Percentiles rank a stretch among this genome's conserved stretches.
phyloP scores from a whole-genome alignment of 2,797 vertebrate species.

The Tarsius wallacei region DNA sequence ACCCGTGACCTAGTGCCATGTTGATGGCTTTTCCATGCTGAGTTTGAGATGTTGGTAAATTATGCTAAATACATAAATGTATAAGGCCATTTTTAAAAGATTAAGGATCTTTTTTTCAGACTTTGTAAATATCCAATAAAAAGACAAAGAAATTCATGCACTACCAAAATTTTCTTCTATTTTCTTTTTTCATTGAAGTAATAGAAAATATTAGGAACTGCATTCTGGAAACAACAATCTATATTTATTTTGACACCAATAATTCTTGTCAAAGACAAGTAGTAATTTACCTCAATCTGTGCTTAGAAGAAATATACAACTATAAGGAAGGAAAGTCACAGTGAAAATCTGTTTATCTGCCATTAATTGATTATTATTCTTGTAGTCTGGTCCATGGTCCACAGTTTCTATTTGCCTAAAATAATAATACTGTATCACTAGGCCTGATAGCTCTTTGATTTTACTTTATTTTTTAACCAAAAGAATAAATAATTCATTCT shows the following conservation, averaged over 20 bases:
- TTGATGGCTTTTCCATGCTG: slow-evolving; percentile 87
- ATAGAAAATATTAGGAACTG: slow-evolving; percentile 84
- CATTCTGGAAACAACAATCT: slow-evolving; percentile 83
- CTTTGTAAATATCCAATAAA: slow-evolving; percentile 91
- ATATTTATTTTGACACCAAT: slow-evolving; percentile 86
- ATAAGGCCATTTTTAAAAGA: slow-evolving; percentile 80
- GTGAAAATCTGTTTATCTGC: slow-evolving; percentile 72
- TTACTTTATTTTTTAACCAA: slow-evolving; percentile 64
- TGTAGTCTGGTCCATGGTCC: not conserved
- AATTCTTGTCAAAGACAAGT: slow-evolving; percentile 75
- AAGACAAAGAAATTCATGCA: slow-evolving; percentile 83
- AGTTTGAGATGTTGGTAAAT: slow-evolving; percentile 88
- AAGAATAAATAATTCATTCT: slow-evolving; percentile 48
- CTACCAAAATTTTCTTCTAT: slow-evolving; percentile 79
- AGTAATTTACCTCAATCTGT: slow-evolving; percentile 80
- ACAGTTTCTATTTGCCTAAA: slow-evolving; percentile 53
- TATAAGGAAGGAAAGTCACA: slow-evolving; percentile 53
- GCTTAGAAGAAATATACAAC: slow-evolving; percentile 73
- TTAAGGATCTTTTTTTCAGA: slow-evolving; percentile 75
- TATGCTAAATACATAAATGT: slow-evolving; percentile 84
- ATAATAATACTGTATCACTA: slow-evolving; percentile 27
- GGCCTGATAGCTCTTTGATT: not conserved
- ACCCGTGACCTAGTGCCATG: slow-evolving; percentile 86
- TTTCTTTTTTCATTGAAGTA: slow-evolving; percentile 74
- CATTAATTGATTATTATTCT: slow-evolving; percentile 65